A percentile compares a stretch with the other conserved stretches of the same genome.
Evolutionary conservation across 2,113 vertebrate genomes (phyloP).

Genomic region (Mola mola): DNA sequence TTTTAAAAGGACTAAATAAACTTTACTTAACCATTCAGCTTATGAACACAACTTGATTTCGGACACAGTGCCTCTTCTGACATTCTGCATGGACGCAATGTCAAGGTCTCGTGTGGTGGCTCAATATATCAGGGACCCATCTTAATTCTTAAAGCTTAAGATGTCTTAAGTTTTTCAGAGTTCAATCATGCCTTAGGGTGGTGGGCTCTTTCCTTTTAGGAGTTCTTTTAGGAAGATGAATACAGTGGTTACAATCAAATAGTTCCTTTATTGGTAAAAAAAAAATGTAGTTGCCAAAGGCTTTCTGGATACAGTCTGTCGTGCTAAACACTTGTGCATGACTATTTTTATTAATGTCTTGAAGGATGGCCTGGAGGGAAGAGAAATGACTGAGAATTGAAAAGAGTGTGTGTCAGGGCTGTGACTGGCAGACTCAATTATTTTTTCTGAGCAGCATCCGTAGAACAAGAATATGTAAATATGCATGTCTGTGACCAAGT

Average conservation of each 20-base stretch:
- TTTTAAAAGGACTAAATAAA: constrained; percentile 56
- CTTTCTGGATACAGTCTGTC: constrained; percentile 19
- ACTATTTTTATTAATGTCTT: constrained; percentile 45
- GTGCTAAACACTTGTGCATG: constrained; percentile 14
- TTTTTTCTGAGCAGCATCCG: constrained; percentile 20
- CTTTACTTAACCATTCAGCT: constrained; percentile 27
- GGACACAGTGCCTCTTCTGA: constrained; percentile 20
- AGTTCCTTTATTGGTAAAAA: no score
- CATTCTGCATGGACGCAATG: constrained; percentile 8
- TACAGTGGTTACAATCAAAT: no score
- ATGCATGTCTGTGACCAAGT: constrained; percentile 39
- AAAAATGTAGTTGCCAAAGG: constrained; percentile 31
- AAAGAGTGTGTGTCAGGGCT: constrained; percentile 49
- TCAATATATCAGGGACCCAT: constrained; percentile 42
- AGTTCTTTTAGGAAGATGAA: no score
- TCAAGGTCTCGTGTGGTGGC: constrained; percentile 38
- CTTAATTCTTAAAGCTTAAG: constrained; percentile 2
- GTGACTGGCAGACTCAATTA: constrained; percentile 59
- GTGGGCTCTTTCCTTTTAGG: constrained; percentile 47
- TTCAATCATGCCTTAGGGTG: constrained; percentile 44
- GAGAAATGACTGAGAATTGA: constrained; percentile 42
- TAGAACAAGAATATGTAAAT: constrained; percentile 40
- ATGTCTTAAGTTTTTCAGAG: constrained; percentile 59
- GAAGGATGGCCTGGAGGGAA: constrained; percentile 40
- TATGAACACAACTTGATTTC: constrained; percentile 25